Base-by-base conservation (phyloP, 2,797 vertebrate genomes). In the Oophaga sylvatica region DNA sequence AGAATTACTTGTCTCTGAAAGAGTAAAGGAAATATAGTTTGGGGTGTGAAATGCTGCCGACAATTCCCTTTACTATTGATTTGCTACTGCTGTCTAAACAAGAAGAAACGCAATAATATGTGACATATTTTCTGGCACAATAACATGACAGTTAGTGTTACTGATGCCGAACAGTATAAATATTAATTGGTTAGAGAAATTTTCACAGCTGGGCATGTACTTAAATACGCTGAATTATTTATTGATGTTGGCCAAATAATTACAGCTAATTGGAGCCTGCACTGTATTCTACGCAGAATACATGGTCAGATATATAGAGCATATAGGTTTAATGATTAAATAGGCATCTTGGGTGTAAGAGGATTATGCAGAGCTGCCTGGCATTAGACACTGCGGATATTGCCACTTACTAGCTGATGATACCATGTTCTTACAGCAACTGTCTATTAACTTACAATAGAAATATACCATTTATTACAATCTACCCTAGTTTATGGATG, bases 151-250 rank as follows among this genome's bases (percentile, higher is more conserved):
- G 29, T n/a, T 16, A 63, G 13, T 45, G 45, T 65, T 48, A 81
- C 22, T 26, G 60, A 48, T 15, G 26, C 16, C 0, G n/a, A 60
- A 80, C 16, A 19, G 19, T 35, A 80, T 62, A 62, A 60, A n/a
- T 63, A 81, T 48, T 81, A 65, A 45, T 65, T 48, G 60, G 85
- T 60, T 71, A 59, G 26, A 26, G 11, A n/a, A 22, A 26, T 76
- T 57, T 45, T 75, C 79, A 81, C 85, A 81, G 80, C 70, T n/a
- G 68, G 85, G 57, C 11, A 26, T 31, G 60, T n/a, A 59, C 57
- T 82, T 82, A 65, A 82, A 77, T 82, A 57, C n/a, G 45, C n/a
- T 35, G 62, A 85, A 48, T 60, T 16, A 31, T 84, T 76, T 77
- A 16, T 22, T 35, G 29, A 22, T 76, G 67, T 17, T 41, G 11